phyloP scores from a whole-genome alignment of 2,113 vertebrate species.

The Glareola pratincola region DNA sequence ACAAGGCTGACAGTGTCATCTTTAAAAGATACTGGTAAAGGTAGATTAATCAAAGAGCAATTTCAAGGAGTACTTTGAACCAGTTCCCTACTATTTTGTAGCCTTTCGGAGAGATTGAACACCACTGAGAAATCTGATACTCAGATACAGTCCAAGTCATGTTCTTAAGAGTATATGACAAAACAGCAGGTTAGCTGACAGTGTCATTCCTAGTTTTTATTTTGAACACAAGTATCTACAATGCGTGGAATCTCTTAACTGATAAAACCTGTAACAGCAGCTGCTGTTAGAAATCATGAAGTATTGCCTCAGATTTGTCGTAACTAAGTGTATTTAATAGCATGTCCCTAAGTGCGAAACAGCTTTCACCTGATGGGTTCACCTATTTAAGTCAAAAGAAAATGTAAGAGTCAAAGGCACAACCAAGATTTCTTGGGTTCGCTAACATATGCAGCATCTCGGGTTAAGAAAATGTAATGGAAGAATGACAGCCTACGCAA shows the following conservation, averaged over 20 bases:
- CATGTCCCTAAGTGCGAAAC: not conserved
- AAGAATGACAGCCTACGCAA: not conserved
- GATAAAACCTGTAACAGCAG: not conserved
- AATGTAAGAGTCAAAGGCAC: not conserved
- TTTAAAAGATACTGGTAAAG: not conserved
- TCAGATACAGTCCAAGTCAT: not conserved
- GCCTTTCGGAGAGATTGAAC: not conserved
- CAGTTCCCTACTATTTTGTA: not conserved
- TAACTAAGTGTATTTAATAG: not conserved
- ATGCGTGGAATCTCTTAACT: not conserved
- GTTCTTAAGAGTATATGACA: not conserved
- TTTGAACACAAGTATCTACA: not conserved
- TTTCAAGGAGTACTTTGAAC: not conserved
- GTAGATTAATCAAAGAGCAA: not conserved
- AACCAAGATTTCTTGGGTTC: not conserved
- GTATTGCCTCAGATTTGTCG: not conserved
- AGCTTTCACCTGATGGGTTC: not conserved
- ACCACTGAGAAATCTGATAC: not conserved
- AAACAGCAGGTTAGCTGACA: not conserved
- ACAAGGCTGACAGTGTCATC: not conserved
- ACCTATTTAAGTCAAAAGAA: not conserved
- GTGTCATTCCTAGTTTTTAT: not conserved
- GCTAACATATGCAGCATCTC: not conserved
- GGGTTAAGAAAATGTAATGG: not conserved
- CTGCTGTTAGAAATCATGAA: not conserved